Base-by-base conservation (phyloP, 2,113 vertebrate genomes). In the Channa maculata region DNA sequence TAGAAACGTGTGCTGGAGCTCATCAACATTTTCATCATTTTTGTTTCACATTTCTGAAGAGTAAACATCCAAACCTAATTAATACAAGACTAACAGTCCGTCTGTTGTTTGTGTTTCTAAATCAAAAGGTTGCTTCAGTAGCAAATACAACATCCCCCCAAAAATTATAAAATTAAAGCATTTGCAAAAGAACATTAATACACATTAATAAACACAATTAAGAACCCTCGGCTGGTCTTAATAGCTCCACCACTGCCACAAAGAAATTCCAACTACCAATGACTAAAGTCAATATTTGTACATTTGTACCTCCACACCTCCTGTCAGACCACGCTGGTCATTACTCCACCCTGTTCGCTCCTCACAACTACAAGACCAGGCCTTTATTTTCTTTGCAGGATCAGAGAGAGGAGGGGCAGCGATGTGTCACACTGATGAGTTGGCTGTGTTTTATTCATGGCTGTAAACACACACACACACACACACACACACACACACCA, bases 391-490 rank as follows among this genome's bases (percentile, higher is more conserved):
- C 55, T 38, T 77, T 67, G 71, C 55, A 68, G 24, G 59, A 51
- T 8, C 5, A 33, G 10, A 60, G 33, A 62, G 0, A 36, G 33
- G 36, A 43, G 57, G 9, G 37, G 37, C 5, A 6, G 50, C 64
- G 57, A 41, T 15, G 60, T 70, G 75, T 79, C 75, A 79, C 45
- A 24, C 36, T 77, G 64, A 77, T 44, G 55, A 60, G 52, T 74
- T 37, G 52, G 54, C 63, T 53, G 44, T 79, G 75, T 77, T 82
- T 87, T 67, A 74, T 82, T 86, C 51, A 82, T 82, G 76, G 37
- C 55, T 13, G 36, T 37, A n/a, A 36, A 50, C 41, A 52, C 57
- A 50, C 50, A 6, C 49, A 43, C 3, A 45, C 54, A 37, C 57
- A 55, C 41, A 51, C 24, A 45, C 57, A 72, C 51, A n/a, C 37